Base-by-base conservation (phyloP, 30 jellyfish, hydroid and myxozoan genomes). In the Cassiopea andromeda region DNA sequence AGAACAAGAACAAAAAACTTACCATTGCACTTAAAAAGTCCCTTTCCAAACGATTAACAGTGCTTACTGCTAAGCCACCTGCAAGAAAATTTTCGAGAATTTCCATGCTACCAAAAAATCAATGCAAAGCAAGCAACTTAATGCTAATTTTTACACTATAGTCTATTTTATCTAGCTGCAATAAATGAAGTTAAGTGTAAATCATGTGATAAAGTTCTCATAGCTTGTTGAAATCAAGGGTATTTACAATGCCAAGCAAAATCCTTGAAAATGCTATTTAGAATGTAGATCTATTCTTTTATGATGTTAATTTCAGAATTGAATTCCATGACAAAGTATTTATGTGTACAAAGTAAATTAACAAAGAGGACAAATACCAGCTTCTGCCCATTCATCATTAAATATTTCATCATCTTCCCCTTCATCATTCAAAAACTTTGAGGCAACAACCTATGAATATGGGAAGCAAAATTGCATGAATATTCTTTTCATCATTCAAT, bases 381-480 rank as follows among this genome's bases (percentile, higher is more conserved):
- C 99, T 64, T 87, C 99, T 46, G 99, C 99, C 99, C 99, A 96
- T 85, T 96, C 98, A 72, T 92, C 96, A 77, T 96, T 96, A 67
- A 87, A 96, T 1, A 96, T 89, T 88, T 96, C 99, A 80, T 92
- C 98, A 75, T 84, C 92, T 77, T 91, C 98, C 3, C 98, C 98
- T 50, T 92, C 98, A 79, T 91, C 99, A 80, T 78, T 83, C 43
- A 96, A 75, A 74, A 84, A 96, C 75, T 96, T 96, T 38, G 98
- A 87, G 19, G 98, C 97, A 46, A 95, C 95, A 77, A 95, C 80
- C 99, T 95, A 44, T 47, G 78, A 15, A 69, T 57, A 57, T 57
- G 13, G 27, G n/a, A 67, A 67, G 7, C n/a, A n/a, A n/a, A n/a
- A n/a, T n/a, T n/a, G n/a, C n/a, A n/a, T n/a, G n/a, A n/a, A n/a